phyloP scores from a whole-genome alignment of 2,113 vertebrate genomes.

The Poecile atricapillus region DNA sequence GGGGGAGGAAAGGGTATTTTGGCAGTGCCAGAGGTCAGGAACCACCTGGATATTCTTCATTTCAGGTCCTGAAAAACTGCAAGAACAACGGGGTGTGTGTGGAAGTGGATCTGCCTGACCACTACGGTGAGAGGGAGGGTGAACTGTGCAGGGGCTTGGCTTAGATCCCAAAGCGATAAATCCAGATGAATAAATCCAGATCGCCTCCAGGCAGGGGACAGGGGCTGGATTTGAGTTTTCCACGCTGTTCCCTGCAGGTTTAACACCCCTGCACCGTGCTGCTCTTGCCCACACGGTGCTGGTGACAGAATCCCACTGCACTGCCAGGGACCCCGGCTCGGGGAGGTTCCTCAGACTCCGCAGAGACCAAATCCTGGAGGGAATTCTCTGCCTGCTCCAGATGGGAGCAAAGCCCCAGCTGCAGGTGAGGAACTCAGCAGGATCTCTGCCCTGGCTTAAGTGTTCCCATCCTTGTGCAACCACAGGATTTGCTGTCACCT shows the following conservation, averaged over 20 bases:
- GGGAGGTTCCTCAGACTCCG: constrained; percentile 62
- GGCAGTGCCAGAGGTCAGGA: background rate
- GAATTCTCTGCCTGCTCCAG: constrained; percentile 79
- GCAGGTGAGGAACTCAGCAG: constrained; percentile 38
- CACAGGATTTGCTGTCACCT: background rate
- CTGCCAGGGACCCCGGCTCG: background rate
- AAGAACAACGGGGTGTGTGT: constrained; percentile 67
- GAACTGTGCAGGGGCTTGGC: accelerated
- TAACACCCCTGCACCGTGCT: constrained; percentile 77
- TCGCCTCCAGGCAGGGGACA: accelerated
- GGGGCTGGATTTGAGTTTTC: accelerated
- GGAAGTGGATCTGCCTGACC: constrained; percentile 76
- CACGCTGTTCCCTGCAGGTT: constrained; percentile 50
- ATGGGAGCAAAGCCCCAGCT: constrained; percentile 73
- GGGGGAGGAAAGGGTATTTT: background rate
- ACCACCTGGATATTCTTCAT: background rate
- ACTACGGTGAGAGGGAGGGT: constrained; percentile 61
- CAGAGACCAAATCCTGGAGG: constrained; percentile 77
- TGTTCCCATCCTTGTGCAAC: background rate
- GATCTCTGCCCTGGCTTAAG: accelerated
- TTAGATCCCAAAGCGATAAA: accelerated
- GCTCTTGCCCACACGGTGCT: constrained; percentile 70
- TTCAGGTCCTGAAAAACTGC: constrained; percentile 75
- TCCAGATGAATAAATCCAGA: accelerated
- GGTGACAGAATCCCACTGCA: constrained; percentile 29